Percentiles rank a stretch among this genome's conserved stretches.
These are phyloP conservation scores for Thunnus thynnus DNA, from an alignment of 2,113 vertebrate species.

Conservation along the genomic window DNA sequence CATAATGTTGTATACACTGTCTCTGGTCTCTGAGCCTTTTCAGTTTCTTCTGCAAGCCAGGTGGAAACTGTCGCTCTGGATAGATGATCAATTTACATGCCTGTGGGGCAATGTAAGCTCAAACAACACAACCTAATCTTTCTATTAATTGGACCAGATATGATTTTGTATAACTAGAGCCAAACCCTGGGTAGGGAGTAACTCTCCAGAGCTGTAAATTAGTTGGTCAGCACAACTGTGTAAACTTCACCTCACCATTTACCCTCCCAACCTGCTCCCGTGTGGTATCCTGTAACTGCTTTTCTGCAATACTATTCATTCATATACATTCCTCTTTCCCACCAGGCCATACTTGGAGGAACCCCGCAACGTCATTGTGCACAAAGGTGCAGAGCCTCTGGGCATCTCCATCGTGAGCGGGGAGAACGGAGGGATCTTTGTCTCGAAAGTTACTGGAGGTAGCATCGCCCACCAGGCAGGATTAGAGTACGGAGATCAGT, in stretches of 20 bases:
- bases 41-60: slow-evolving; percentile 20
- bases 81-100: slow-evolving; percentile 44
- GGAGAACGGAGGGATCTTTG: slow-evolving; percentile 97
- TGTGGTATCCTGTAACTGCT: background rate
- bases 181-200: slow-evolving; percentile 12
- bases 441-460: slow-evolving; percentile 96
- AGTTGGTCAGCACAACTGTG: slow-evolving; percentile 28
- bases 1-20: slow-evolving; percentile 13
- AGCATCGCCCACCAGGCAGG: slow-evolving; percentile 99
- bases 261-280: slow-evolving; percentile 1
- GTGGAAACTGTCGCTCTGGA: slow-evolving; percentile 21
- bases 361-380: slow-evolving; percentile 95
- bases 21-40: slow-evolving; percentile 12
- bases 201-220: slow-evolving; percentile 63
- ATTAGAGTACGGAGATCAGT: slow-evolving; percentile 96
- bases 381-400: slow-evolving; percentile 95
- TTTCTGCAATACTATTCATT: slow-evolving; percentile 13
- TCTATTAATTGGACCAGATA: background rate
- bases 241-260: background rate
- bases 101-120: slow-evolving; percentile 17
- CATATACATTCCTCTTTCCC: slow-evolving; percentile 22
- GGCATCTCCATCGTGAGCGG: slow-evolving; percentile 98
- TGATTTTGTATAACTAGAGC: slow-evolving; percentile 1
- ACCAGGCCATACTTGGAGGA: slow-evolving; percentile 96
- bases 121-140: background rate